phyloP scores from a whole-genome alignment of 2,797 vertebrate species.

The Trematocara caparti region DNA sequence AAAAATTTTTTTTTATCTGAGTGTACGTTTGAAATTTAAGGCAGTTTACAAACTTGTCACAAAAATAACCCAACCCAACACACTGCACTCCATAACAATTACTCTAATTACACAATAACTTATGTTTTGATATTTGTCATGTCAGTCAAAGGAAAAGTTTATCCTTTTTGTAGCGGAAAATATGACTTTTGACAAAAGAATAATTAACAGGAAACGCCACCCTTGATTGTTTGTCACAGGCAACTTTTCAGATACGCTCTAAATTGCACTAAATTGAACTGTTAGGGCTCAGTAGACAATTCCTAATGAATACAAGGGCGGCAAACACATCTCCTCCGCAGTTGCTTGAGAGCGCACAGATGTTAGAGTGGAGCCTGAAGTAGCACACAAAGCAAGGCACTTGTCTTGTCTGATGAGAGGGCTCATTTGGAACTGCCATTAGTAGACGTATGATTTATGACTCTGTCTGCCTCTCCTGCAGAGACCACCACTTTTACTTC shows the following conservation, averaged over 20 bases:
- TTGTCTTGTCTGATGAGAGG: conserved; percentile 87
- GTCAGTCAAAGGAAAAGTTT: neutral
- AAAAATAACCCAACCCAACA: neutral
- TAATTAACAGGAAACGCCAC: neutral
- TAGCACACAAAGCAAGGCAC: conserved; percentile 81
- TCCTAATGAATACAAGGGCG: conserved; percentile 73
- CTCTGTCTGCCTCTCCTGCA: conserved; percentile 50
- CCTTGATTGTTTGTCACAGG: conserved; percentile 26
- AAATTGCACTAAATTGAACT: conserved; percentile 48
- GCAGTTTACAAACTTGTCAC: neutral
- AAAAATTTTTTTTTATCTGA: neutral
- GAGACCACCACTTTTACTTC: conserved; percentile 36
- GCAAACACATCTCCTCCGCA: conserved; percentile 59
- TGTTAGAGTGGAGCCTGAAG: conserved; percentile 78
- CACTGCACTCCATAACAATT: neutral
- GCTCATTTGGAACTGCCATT: conserved; percentile 87
- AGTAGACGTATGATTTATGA: conserved; percentile 85
- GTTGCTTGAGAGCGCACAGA: conserved; percentile 78
- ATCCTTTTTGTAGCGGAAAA: neutral
- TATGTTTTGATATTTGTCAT: neutral
- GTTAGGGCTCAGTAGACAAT: conserved; percentile 56
- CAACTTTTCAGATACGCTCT: conserved; percentile 31
- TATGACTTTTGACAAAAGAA: neutral
- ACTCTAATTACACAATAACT: neutral
- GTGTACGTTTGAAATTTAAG: neutral